These are phyloP conservation scores for Sus cebifrons DNA, from an alignment of 2,797 vertebrate species.

Conservation along the genomic window DNA sequence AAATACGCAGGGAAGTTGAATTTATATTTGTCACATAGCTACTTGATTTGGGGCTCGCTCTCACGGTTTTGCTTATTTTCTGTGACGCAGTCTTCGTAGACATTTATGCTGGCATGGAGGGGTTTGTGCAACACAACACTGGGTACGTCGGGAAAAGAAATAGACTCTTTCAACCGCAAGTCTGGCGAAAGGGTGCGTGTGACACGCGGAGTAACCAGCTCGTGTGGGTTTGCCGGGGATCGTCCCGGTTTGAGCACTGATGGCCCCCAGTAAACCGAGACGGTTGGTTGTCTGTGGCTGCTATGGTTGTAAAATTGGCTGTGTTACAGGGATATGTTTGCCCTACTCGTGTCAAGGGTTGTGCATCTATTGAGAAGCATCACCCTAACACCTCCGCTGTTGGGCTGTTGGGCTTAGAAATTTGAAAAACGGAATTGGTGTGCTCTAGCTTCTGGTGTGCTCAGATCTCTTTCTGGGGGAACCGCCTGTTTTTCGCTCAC, in stretches of 20 bases:
- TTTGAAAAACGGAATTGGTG: constrained; percentile 17
- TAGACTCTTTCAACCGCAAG: background rate
- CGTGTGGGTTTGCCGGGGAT: accelerated
- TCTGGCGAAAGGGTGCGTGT: background rate
- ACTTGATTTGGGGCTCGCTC: background rate
- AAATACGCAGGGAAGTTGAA: background rate
- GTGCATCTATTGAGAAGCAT: background rate
- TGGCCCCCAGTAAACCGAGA: background rate
- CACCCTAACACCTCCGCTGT: background rate
- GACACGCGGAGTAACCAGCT: background rate
- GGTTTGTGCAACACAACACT: background rate
- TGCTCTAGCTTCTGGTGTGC: background rate
- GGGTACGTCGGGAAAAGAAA: background rate
- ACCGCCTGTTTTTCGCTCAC: constrained; percentile 54
- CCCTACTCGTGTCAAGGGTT: background rate
- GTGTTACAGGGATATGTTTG: background rate
- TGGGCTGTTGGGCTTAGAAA: background rate
- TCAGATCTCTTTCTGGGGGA: constrained; percentile 74
- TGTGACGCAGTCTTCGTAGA: background rate
- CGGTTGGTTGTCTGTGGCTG: background rate
- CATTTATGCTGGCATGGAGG: background rate
- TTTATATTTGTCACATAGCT: background rate
- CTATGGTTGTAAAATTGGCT: background rate
- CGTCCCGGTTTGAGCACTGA: background rate
- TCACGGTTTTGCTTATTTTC: background rate